Evolutionary conservation across 2,113 vertebrate genomes (phyloP), one percentile per base, ranked within the genome.

Genomic region (Apodemus speciosus): DNA sequence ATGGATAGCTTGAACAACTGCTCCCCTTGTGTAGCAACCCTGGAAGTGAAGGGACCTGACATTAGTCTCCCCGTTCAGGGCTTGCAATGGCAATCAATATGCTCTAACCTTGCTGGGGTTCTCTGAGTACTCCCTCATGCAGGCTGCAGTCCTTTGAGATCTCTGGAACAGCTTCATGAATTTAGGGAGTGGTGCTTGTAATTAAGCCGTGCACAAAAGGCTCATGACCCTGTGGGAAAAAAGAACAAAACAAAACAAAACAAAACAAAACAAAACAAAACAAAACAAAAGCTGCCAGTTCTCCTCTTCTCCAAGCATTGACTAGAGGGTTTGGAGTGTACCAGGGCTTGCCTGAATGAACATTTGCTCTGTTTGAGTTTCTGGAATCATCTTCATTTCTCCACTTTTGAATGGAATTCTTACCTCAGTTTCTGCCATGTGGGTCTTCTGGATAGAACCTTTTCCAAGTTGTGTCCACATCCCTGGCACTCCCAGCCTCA

Each of bases 191-290:
- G 58, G 38, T 49, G 72, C n/a, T 72, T 62, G 66, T 90, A 88
- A 90, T 89, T 93, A 92, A 96, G 80, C 68, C 87, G 43, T 88
- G 68, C 53, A 71, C 79, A 80, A 72, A 76, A 84, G 62, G 13
- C 79, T 95, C 88, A 9, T 9, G 27, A 20, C 87, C 60, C 60
- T 91, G 4, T 81, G 76, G 92, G 83, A n/a, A 92, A 93, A 75
- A 87, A 38, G 56, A 85, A 73, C n/a, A 69, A 88, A 84, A 46
- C 69, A 84, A 92, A 90, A 92, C 56, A 46, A 46, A 46, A 46
- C 43, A 38, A 92, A 94, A 77, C 85, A 38, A 49, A 85, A 69
- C 38, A 71, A 88, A 85, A 53, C 69, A 87, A 92, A 84, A 73
- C 43, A 64, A 88, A 85, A 73, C 16, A 68, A 84, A 84, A 40